A percentile compares a stretch with the other conserved stretches of the same genome.
Evolutionary conservation across 2,797 vertebrate genomes (phyloP).

Genomic region (Catamblyrhynchus diadema): DNA sequence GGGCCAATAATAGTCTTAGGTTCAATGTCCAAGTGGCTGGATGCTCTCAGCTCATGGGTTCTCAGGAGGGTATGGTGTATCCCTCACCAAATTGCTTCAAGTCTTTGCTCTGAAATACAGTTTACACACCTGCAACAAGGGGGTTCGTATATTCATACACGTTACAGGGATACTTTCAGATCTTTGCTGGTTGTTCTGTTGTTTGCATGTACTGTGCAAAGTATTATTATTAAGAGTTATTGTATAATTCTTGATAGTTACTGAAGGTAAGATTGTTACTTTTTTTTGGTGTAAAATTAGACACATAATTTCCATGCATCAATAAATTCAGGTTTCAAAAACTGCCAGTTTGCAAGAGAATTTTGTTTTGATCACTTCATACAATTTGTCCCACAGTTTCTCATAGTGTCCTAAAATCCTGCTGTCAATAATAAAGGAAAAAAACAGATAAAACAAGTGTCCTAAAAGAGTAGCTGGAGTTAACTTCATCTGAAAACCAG

Average conservation of each 20-base stretch:
- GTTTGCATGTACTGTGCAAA: not conserved
- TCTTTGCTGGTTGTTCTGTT: not conserved
- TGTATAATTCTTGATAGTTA: not conserved
- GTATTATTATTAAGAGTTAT: not conserved
- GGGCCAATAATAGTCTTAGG: not conserved
- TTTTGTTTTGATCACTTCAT: constrained; percentile 41
- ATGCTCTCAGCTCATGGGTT: not conserved
- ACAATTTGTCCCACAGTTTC: constrained; percentile 76
- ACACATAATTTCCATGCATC: not conserved
- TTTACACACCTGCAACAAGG: not conserved
- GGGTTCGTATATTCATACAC: not conserved
- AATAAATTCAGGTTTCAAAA: not conserved
- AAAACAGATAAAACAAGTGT: not conserved
- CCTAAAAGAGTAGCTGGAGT: not conserved
- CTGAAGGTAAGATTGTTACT: not conserved
- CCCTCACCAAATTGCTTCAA: not conserved
- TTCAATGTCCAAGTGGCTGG: not conserved
- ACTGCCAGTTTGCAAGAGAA: not conserved
- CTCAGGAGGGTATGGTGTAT: not conserved
- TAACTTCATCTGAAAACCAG: not conserved
- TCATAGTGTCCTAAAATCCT: constrained; percentile 82
- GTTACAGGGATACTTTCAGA: not conserved
- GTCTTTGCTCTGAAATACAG: not conserved
- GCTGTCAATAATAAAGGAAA: not conserved
- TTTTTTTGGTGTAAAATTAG: not conserved